Evolutionary conservation across 1,140 invertebrate species (phyloP).

Genomic region (Grapholita molesta): DNA sequence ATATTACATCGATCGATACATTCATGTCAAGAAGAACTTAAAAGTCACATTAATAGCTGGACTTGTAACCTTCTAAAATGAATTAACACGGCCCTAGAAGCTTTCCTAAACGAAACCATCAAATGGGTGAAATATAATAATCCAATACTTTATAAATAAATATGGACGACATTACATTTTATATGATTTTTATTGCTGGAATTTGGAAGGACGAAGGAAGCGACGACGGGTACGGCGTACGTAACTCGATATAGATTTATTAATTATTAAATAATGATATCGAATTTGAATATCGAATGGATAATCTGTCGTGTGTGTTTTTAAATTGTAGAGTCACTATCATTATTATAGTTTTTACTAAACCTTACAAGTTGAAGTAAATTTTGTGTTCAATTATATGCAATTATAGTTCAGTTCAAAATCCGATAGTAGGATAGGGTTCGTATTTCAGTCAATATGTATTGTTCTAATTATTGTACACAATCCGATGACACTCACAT

Average conservation of each 20-base stretch:
- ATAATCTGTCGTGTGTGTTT: background rate
- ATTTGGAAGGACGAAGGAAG: slow-evolving; percentile 45
- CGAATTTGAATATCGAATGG: slow-evolving; percentile 39
- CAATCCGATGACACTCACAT: no score
- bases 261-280: slow-evolving; percentile 73
- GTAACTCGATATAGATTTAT: slow-evolving; percentile 67
- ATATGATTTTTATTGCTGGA: slow-evolving; percentile 53
- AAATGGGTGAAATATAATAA: background rate
- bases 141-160: slow-evolving; percentile 40
- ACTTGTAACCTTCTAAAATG: background rate
- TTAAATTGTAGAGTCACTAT: background rate
- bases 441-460: no score
- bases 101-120: background rate
- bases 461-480: no score
- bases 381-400: no score
- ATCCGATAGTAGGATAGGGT: no score
- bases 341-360: background rate
- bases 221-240: slow-evolving; percentile 30
- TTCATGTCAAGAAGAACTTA: background rate
- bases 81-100: background rate
- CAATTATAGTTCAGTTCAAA: no score
- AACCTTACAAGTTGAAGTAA: background rate
- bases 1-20: background rate
- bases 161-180: slow-evolving; percentile 62
- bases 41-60: background rate